Percentiles rank a stretch among this genome's conserved stretches.
phyloP scores from a whole-genome alignment of 2,797 vertebrate genomes.

The Pteronotus mesoamericanus region DNA sequence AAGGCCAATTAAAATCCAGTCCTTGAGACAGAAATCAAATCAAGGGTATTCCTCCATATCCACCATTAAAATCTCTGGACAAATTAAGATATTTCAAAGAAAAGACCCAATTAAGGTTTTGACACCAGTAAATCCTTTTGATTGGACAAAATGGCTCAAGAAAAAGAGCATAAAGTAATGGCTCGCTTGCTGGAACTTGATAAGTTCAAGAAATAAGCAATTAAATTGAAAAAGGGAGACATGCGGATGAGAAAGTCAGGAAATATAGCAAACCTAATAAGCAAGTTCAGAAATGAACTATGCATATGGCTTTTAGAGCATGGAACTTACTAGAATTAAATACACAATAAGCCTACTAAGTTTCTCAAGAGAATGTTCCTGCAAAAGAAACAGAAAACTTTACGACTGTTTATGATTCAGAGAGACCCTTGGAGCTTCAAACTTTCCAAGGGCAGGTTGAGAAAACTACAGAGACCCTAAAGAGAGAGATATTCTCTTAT shows the following conservation, averaged over 20 bases:
- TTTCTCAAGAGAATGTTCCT: not conserved
- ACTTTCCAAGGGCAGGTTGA: not conserved
- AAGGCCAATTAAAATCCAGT: conserved; percentile 47
- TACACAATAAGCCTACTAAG: not conserved
- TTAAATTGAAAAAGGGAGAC: conserved; percentile 38
- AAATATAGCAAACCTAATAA: conserved; percentile 22
- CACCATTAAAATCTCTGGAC: conserved; percentile 24
- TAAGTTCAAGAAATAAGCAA: conserved; percentile 34
- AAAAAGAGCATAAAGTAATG: conserved; percentile 36
- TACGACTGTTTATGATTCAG: not conserved
- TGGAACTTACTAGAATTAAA: not conserved
- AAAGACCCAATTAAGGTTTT: conserved; percentile 31
- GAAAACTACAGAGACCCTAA: not conserved
- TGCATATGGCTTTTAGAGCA: not conserved
- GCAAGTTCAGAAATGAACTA: not conserved
- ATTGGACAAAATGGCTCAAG: conserved; percentile 22
- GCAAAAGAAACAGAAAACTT: not conserved
- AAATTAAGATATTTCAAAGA: conserved; percentile 52
- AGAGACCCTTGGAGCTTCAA: not conserved
- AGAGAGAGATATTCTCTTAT: not conserved
- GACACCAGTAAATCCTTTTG: conserved; percentile 31
- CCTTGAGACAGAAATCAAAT: conserved; percentile 40
- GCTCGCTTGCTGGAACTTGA: not conserved
- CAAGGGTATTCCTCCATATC: not conserved
- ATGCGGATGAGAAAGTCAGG: not conserved